These are phyloP conservation scores for Acanthosoma haemorrhoidale DNA, from an alignment of 2,888 invertebrate genomes.

Conservation along the genomic window DNA sequence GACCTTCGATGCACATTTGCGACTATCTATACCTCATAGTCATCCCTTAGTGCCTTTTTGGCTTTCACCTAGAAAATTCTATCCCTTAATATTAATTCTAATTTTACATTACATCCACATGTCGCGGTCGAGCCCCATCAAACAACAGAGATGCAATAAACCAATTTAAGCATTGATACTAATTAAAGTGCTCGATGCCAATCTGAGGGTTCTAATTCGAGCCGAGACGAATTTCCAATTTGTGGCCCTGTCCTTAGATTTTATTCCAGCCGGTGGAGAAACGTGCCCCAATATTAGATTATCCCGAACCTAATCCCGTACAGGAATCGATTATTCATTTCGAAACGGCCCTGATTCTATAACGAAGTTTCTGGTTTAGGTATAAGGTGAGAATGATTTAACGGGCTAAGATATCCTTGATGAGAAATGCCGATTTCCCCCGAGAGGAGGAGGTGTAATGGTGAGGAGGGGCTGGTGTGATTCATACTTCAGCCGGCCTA, in stretches of 20 bases:
- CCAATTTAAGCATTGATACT: too few species aligned
- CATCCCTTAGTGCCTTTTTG: too few species aligned
- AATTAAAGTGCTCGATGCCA: too few species aligned
- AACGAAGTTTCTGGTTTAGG: conserved; percentile 26
- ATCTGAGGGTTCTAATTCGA: too few species aligned
- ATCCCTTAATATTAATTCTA: too few species aligned
- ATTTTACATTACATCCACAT: too few species aligned
- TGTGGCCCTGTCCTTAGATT: not conserved
- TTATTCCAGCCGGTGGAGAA: conserved; percentile 16
- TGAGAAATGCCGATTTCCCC: conserved; percentile 25
- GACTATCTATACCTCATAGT: too few species aligned
- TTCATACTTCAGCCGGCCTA: conserved; percentile 2
- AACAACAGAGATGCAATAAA: too few species aligned
- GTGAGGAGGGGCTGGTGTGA: not conserved
- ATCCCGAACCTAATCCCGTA: conserved; percentile 23
- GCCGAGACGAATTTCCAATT: not conserved
- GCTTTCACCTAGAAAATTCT: too few species aligned
- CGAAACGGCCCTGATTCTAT: conserved; percentile 25
- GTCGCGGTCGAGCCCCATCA: too few species aligned
- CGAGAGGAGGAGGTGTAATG: conserved; percentile 15
- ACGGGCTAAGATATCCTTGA: conserved; percentile 25
- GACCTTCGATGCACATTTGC: too few species aligned
- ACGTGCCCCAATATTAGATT: conserved; percentile 23
- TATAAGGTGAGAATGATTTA: conserved; percentile 27
- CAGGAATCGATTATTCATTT: conserved; percentile 25